These are phyloP conservation scores for Odontesthes bonariensis DNA, from an alignment of 2,113 vertebrate genomes.

Conservation along the genomic window DNA sequence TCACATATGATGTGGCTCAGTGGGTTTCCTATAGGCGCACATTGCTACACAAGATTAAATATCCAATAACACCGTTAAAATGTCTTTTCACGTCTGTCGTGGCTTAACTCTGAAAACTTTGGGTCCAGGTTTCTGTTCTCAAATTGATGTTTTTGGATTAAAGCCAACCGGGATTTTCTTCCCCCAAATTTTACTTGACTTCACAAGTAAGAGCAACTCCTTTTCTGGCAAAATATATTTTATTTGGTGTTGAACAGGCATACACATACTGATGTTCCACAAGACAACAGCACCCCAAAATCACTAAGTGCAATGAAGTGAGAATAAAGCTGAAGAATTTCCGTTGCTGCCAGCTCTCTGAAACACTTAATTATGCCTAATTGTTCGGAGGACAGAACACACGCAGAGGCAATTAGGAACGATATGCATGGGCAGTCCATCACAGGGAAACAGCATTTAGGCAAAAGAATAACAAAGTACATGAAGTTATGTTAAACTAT, in stretches of 20 bases:
- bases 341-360: conserved; percentile 52
- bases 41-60: neutral
- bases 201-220: neutral
- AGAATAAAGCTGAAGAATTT: conserved; percentile 52
- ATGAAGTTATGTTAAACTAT: conserved; percentile 34
- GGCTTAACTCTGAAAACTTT: neutral
- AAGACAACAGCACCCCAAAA: conserved; percentile 25
- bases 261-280: conserved; percentile 47
- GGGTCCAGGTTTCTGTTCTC: neutral
- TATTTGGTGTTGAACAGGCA: conserved; percentile 62
- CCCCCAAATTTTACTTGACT: neutral
- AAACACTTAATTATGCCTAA: conserved; percentile 68
- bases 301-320: conserved; percentile 43
- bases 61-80: neutral
- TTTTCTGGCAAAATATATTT: conserved; percentile 68
- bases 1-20: conserved; percentile 4
- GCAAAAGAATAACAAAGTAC: conserved; percentile 50
- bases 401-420: conserved; percentile 70
- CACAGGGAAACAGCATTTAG: conserved; percentile 46
- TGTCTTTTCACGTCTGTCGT: neutral
- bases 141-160: neutral
- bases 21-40: conserved; percentile 5
- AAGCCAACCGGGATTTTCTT: neutral
- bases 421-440: conserved; percentile 55
- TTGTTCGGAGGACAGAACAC: conserved; percentile 65